Conservation (phyloP, 2,888 invertebrate species). For the Drosophila subsilvestris region DNA sequence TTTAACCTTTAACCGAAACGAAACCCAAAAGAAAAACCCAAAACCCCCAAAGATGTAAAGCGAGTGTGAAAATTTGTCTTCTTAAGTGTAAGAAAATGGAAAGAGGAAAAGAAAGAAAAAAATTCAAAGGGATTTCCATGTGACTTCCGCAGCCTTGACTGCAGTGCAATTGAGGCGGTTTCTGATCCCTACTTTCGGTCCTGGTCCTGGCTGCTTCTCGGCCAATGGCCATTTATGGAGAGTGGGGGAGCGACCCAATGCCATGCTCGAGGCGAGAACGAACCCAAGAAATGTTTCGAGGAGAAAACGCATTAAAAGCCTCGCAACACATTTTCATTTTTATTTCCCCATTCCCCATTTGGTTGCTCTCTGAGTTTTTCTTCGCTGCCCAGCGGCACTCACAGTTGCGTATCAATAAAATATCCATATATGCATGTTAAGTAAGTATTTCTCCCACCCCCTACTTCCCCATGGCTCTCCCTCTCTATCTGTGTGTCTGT, state of each 20-base stretch:
- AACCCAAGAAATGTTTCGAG: conserved; percentile 34
- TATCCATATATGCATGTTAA: conserved; percentile 79
- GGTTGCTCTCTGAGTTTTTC: conserved; percentile 6
- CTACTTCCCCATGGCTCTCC: not conserved
- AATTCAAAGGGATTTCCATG: conserved; percentile 74
- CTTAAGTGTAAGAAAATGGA: conserved; percentile 52
- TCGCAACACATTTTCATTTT: conserved; percentile 61
- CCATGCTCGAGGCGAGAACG: conserved; percentile 26
- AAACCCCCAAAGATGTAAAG: not conserved
- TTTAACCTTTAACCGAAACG: not conserved
- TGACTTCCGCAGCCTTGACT: conserved; percentile 52
- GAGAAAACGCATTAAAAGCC: conserved; percentile 70
- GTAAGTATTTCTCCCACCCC: conserved; percentile 60
- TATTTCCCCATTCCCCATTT: conserved; percentile 25
- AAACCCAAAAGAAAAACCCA: not conserved
- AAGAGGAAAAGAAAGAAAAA: conserved; percentile 36
- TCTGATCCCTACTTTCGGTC: conserved; percentile 19
- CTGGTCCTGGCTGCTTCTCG: conserved; percentile 25
- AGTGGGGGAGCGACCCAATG: conserved; percentile 10
- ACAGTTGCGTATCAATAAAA: conserved; percentile 76
- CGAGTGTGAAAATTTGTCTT: not conserved
- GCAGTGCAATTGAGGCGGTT: conserved; percentile 28
- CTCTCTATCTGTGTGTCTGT: conserved; percentile 4
- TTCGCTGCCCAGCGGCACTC: conserved; percentile 54
- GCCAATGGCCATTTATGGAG: conserved; percentile 55